Evolutionary conservation across 2,888 invertebrate species (phyloP), one percentile per base, ranked within the genome.

Genomic region (Barypeithes pellucidus): DNA sequence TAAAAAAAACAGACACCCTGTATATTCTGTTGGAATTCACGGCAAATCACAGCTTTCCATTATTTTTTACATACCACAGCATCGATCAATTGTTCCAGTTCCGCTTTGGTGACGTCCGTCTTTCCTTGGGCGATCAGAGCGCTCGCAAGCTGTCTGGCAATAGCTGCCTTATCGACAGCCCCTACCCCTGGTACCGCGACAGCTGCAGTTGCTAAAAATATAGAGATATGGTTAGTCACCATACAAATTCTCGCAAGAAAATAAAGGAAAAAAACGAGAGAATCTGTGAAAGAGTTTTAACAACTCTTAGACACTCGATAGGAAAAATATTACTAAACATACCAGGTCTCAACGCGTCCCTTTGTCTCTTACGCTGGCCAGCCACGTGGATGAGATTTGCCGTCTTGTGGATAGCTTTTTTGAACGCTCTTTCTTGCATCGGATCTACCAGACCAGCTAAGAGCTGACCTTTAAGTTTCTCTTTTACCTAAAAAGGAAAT

Each of bases 111-210:
- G 5, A 95, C 92, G 84, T 95, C 93, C 0, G 93, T 93, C 83
- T 93, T 91, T 54, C 95, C 95, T 84, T 95, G 94, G 16, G 92
- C 90, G 9, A 95, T 88, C 45, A 96, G 87, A 0, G 94, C 93
- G 29, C 91, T 92, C 0, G 95, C 94, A 84, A 95, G 92, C 84
- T 95, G 94, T 79, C 91, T 90, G 0, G 95, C 94, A 77, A 95
- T 93, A 65, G 93, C 90, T 29, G 92, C 91, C 79, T 94, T 93
- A 82, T 95, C 94, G 70, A 94, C 92, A 0, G 90, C 89, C 20
- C 94, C 94, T 24, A 86, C 89, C 33, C 92, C 92, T 1, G 92
- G 91, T 50, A 94, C 93, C 41, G 89, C 87, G 14, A 91, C 89
- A 0, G 86, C 87, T 76, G 87, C 86, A 45, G 33, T 60, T 14